Conservation (phyloP, 2,797 vertebrate species). For the Gymnodraco acuticeps region DNA sequence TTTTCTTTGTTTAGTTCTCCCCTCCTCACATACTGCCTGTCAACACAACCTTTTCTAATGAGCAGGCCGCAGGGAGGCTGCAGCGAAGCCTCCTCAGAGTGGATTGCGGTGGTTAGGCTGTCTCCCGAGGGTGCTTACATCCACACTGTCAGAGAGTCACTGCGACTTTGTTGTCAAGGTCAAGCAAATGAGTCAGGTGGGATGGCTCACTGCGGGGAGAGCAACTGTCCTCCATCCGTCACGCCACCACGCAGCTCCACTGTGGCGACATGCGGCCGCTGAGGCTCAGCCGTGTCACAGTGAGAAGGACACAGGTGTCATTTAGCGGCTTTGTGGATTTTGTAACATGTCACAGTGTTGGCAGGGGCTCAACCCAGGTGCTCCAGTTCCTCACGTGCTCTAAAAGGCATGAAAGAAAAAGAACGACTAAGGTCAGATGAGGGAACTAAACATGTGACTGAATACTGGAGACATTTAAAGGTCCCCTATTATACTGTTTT, state of each 20-base stretch:
- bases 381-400: conserved; percentile 8
- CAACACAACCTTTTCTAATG: conserved; percentile 69
- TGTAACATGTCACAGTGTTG: conserved; percentile 6
- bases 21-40: conserved; percentile 62
- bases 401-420: conserved; percentile 3
- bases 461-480: not conserved
- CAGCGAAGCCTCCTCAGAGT: conserved; percentile 46
- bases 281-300: conserved; percentile 54
- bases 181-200: conserved; percentile 80
- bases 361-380: conserved; percentile 10
- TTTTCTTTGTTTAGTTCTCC: conserved; percentile 83
- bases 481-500: too few relatives aligned
- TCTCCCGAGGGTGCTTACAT: conserved; percentile 70
- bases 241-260: conserved; percentile 47
- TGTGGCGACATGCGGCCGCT: conserved; percentile 49
- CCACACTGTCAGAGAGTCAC: conserved; percentile 67
- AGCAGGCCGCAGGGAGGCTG: conserved; percentile 57
- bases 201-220: conserved; percentile 61
- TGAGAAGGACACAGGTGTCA: conserved; percentile 56
- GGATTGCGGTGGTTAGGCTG: conserved; percentile 52
- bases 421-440: not conserved
- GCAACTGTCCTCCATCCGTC: conserved; percentile 67
- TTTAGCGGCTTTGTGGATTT: conserved; percentile 40
- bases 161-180: conserved; percentile 74
- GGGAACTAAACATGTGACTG: not conserved